These are phyloP conservation scores for Crax fasciolata DNA, from an alignment of 2,797 vertebrate species.

Conservation along the genomic window DNA sequence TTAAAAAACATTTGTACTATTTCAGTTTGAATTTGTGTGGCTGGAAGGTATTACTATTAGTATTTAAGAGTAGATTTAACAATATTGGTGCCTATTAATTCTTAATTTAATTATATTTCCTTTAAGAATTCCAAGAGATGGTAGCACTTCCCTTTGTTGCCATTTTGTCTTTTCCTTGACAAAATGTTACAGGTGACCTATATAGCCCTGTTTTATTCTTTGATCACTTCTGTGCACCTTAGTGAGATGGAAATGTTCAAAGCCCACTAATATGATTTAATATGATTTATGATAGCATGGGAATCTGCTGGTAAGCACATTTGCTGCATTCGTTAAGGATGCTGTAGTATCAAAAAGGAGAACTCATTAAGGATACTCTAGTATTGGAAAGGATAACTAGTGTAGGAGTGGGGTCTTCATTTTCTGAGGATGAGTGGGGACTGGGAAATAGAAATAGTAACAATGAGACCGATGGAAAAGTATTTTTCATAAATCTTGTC, in stretches of 20 bases:
- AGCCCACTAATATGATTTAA: background rate
- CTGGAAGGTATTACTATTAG: background rate
- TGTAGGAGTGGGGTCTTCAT: background rate
- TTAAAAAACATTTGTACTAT: background rate
- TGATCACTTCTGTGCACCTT: background rate
- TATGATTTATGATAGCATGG: no score
- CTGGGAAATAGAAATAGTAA: background rate
- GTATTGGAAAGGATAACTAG: background rate
- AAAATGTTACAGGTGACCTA: background rate
- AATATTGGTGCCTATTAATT: background rate
- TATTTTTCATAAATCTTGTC: background rate
- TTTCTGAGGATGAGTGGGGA: background rate
- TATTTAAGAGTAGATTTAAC: background rate
- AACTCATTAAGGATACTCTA: background rate
- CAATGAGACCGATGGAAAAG: background rate
- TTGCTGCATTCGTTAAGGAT: background rate
- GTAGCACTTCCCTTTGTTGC: background rate
- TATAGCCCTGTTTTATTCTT: background rate
- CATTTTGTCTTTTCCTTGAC: background rate
- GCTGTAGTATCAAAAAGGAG: background rate
- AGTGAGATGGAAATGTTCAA: background rate
- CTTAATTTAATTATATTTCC: background rate
- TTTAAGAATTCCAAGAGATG: background rate
- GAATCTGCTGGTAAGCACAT: rapidly evolving
- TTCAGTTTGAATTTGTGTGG: background rate